phyloP scores from a whole-genome alignment of 2,113 vertebrate species.

The Muntiacus reevesi region DNA sequence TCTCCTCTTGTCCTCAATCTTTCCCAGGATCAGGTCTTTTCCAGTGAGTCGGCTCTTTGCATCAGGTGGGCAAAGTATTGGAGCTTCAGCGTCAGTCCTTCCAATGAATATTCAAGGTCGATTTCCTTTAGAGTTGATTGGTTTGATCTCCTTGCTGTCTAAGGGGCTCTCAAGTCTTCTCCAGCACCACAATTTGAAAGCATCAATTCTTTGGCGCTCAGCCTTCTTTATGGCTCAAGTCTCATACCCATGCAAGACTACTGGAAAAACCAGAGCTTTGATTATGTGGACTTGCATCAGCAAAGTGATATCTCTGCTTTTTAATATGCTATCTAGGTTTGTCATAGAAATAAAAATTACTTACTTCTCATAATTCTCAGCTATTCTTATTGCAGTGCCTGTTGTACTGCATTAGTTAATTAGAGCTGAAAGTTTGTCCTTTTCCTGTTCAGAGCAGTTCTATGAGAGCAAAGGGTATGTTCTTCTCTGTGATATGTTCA shows the following conservation, averaged over 20 bases:
- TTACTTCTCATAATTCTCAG: background rate
- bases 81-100: background rate
- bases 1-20: background rate
- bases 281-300: no score
- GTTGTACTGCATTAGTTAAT: background rate
- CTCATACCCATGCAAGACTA: background rate
- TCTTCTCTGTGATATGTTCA: background rate
- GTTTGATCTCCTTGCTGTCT: background rate
- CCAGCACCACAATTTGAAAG: background rate
- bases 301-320: background rate
- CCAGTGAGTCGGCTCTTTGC: background rate
- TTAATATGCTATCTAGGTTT: background rate
- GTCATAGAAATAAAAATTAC: background rate
- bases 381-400: background rate
- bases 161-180: background rate
- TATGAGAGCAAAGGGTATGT: background rate
- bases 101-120: background rate
- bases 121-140: background rate
- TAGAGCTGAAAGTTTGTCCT: background rate
- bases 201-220: background rate
- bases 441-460: background rate
- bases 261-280: background rate
- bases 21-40: background rate
- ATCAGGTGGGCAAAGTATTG: background rate
- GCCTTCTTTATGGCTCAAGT: background rate